Base-by-base conservation (phyloP, 64 coral and sea anemone genomes). In the Stichodactyla mertensii region DNA sequence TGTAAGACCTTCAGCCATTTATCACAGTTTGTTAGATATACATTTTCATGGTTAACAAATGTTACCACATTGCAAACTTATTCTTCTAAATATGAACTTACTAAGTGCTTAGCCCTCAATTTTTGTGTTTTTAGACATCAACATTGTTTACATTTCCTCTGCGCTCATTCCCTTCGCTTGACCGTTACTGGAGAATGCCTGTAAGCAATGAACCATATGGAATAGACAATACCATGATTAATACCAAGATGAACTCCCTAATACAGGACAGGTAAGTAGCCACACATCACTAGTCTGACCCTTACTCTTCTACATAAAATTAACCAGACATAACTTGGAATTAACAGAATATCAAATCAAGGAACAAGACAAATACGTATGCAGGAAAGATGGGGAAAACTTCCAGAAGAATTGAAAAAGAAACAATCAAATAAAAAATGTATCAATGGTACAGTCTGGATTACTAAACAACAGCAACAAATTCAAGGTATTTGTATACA, bases 171-270 rank as follows among this genome's bases (percentile, higher is more conserved):
- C 85, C 90, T 19, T 86, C 90, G 45, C 85, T 91, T 55, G 86
- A 91, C 51, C 55, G 84, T 24, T 83, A 91, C 85, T 91, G 90
- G 85, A 91, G 55, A 54, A 64, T 87, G 80, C 69, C 79, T 45
- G 6, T 22, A 62, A 36, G 6, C 8, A 27, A 61, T 24, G 59
- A 71, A 22, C 61, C 60, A 51, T 58, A 57, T 20, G 86, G 86
- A 14, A 82, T 28, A 22, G 86, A 26, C 26, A 71, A 55, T 54
- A 87, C 90, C 14, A 69, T n/a, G n/a, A n/a, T 91, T 14, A 51
- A 91, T 36, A 55, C 85, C 6, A 64, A 58, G 16, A 31, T 91
- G 14, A 85, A 91, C 54, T 91, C 85, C 7, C 78, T 91, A 24
- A 86, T 91, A 79, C 84, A 86, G 56, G 83, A 86, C 55, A 91